A percentile compares a stretch with the other conserved stretches of the same genome.
phyloP scores from a whole-genome alignment of 2,797 vertebrate genomes.

The Glossophaga mutica region DNA sequence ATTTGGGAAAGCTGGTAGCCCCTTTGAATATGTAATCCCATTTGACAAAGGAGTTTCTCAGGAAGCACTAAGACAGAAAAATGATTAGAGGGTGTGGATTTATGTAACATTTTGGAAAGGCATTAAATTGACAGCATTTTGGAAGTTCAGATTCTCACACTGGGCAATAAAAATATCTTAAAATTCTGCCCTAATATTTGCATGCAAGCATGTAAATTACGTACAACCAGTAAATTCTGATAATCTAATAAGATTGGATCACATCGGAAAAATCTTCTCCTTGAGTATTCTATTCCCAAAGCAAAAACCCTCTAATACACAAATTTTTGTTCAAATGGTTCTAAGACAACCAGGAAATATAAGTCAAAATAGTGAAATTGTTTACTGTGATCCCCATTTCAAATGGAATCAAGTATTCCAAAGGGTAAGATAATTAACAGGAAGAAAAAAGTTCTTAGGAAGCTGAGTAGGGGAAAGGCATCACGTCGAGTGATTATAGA shows the following conservation, averaged over 20 bases:
- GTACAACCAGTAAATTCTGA: slow-evolving; percentile 1
- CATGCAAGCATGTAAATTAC: not conserved
- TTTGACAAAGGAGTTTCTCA: not conserved
- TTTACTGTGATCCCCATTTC: not conserved
- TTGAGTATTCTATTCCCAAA: not conserved
- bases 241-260: not conserved
- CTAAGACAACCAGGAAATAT: not conserved
- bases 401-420: slow-evolving; percentile 23
- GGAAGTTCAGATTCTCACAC: not conserved
- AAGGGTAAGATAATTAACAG: not conserved
- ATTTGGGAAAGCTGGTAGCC: not conserved
- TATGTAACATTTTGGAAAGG: not conserved
- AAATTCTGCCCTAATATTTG: not conserved
- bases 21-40: slow-evolving; percentile 11
- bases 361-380: not conserved
- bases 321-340: not conserved
- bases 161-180: not conserved
- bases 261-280: not conserved
- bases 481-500: not conserved
- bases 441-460: not conserved
- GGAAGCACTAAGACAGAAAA: not conserved
- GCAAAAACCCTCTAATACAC: not conserved
- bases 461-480: not conserved
- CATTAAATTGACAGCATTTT: not conserved
- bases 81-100: not conserved